These are phyloP conservation scores for Drosophila santomea DNA, from an alignment of 1,140 invertebrate species.

Conservation along the genomic window DNA sequence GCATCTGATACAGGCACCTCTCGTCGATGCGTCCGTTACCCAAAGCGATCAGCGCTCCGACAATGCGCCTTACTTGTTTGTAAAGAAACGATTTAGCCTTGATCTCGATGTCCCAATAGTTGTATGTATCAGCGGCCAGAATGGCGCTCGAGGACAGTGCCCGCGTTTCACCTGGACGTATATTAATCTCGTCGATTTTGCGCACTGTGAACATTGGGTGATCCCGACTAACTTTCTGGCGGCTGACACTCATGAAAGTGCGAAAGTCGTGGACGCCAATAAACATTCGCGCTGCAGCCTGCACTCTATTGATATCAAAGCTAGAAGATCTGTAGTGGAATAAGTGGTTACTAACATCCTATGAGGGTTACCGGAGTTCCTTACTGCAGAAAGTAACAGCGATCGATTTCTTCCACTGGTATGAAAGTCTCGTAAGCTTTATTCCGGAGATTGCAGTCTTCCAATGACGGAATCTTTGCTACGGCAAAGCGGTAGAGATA, in stretches of 20 bases:
- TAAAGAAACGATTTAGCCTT: conserved; percentile 89
- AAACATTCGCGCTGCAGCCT: conserved; percentile 86
- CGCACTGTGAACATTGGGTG: conserved; percentile 85
- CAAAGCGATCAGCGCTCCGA: conserved; percentile 87
- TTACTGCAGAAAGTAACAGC: conserved; percentile 79
- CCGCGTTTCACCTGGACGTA: conserved; percentile 85
- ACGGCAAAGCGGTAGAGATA: conserved; percentile 89
- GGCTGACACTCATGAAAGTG: conserved; percentile 86
- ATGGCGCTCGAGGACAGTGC: conserved; percentile 80
- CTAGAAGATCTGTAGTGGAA: conserved; percentile 84
- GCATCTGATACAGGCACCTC: conserved; percentile 89
- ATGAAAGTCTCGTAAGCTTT: conserved; percentile 57
- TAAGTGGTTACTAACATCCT: not conserved
- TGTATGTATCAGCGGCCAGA: conserved; percentile 84
- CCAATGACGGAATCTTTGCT: conserved; percentile 61
- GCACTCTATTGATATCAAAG: conserved; percentile 87
- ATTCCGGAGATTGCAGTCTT: conserved; percentile 45
- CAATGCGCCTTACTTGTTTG: conserved; percentile 91
- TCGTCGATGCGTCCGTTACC: conserved; percentile 87
- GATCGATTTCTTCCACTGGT: conserved; percentile 74
- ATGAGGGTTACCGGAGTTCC: not conserved
- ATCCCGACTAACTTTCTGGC: conserved; percentile 81
- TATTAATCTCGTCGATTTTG: conserved; percentile 85
- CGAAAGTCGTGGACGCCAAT: conserved; percentile 89
- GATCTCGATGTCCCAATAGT: conserved; percentile 89